These are phyloP conservation scores for Mystacides longicornis DNA, from an alignment of 2,888 invertebrate species.

Conservation along the genomic window DNA sequence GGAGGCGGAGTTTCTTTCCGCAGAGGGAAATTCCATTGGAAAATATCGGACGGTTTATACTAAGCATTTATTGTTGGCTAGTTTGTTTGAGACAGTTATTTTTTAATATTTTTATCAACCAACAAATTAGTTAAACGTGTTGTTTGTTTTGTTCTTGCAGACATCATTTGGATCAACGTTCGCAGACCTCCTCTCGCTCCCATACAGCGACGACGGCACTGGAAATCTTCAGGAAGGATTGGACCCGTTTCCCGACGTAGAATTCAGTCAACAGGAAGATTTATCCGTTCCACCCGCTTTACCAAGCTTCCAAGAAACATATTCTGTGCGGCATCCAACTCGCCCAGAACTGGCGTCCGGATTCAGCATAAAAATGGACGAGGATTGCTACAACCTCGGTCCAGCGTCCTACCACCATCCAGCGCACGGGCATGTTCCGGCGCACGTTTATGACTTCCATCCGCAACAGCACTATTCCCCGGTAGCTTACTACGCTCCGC, in stretches of 20 bases:
- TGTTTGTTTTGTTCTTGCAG: constrained; percentile 41
- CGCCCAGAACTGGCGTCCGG: constrained; percentile 50
- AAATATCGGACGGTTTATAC: not conserved
- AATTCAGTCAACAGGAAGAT: constrained; percentile 36
- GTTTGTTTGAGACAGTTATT: not conserved
- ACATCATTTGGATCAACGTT: constrained; percentile 73
- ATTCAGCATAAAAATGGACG: constrained; percentile 76
- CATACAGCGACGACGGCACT: constrained; percentile 65
- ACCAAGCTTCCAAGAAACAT: constrained; percentile 85
- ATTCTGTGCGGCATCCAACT: constrained; percentile 59
- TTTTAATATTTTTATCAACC: not conserved
- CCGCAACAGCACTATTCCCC: constrained; percentile 50
- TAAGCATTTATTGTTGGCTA: not conserved
- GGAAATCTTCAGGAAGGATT: constrained; percentile 64
- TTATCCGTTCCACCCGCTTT: constrained; percentile 46
- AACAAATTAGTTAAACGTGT: not conserved
- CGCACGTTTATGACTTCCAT: constrained; percentile 53
- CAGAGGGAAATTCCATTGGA: not conserved
- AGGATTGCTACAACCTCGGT: constrained; percentile 68
- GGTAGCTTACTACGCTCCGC: constrained; percentile 52
- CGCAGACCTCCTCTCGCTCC: constrained; percentile 67
- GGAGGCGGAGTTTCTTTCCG: not conserved
- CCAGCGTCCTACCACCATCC: constrained; percentile 48
- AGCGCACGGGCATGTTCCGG: constrained; percentile 45
- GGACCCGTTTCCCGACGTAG: constrained; percentile 68